phyloP scores from a whole-genome alignment of 2,888 invertebrate species.

The Temnothorax ravouxi region DNA sequence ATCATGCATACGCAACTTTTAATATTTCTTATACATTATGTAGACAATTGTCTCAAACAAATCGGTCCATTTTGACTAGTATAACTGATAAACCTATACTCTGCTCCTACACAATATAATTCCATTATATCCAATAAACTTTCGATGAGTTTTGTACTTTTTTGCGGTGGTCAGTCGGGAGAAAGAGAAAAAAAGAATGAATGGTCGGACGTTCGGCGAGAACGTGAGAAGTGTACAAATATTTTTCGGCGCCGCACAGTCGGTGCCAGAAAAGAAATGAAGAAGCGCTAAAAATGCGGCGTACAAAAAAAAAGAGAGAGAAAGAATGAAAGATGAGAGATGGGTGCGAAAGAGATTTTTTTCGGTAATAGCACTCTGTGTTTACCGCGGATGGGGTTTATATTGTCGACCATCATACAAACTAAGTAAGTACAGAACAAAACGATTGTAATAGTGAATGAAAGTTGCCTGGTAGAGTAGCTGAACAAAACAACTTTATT shows the following conservation, averaged over 20 bases:
- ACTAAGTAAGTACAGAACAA: constrained; percentile 78
- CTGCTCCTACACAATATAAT: constrained; percentile 21
- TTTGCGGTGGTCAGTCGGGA: constrained; percentile 33
- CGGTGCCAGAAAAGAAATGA: constrained; percentile 32
- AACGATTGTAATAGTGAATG: constrained; percentile 81
- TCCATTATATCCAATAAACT: constrained; percentile 19
- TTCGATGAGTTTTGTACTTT: constrained; percentile 14
- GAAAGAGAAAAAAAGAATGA: constrained; percentile 5
- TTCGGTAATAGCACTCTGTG: constrained; percentile 58
- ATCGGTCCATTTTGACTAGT: neutral
- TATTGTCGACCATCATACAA: constrained; percentile 65
- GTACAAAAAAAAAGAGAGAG: neutral
- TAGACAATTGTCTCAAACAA: neutral
- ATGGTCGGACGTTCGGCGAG: constrained; percentile 30
- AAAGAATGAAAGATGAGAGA: constrained; percentile 23
- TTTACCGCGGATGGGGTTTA: constrained; percentile 66
- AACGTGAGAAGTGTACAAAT: constrained; percentile 46
- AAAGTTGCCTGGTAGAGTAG: constrained; percentile 82
- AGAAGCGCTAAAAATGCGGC: constrained; percentile 32
- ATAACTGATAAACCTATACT: constrained; percentile 4
- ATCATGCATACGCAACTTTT: neutral
- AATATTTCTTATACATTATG: neutral
- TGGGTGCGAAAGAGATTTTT: constrained; percentile 23
- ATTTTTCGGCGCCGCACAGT: constrained; percentile 20
- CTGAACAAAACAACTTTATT: constrained; percentile 73